Evolutionary conservation across 2,888 invertebrate genomes (phyloP).

Genomic region (Agrotis clavis): DNA sequence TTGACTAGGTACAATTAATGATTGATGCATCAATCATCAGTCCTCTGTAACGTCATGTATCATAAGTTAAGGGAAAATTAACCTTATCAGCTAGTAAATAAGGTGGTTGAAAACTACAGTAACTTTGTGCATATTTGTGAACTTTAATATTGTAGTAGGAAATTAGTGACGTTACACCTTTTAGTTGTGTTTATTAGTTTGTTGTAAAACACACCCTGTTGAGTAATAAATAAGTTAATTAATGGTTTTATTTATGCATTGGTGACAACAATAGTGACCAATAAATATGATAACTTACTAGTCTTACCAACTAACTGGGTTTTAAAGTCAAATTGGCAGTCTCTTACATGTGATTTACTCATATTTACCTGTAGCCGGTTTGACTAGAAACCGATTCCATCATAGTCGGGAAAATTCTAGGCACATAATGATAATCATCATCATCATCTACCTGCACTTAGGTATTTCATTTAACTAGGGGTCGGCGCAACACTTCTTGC

Average conservation of each 20-base stretch:
- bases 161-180: slow-evolving; percentile 16
- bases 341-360: no score
- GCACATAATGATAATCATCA: no score
- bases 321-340: no score
- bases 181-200: neutral
- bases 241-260: neutral
- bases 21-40: slow-evolving; percentile 29
- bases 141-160: neutral
- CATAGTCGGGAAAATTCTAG: no score
- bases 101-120: neutral
- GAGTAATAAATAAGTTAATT: neutral
- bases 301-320: no score
- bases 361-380: no score
- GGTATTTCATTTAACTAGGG: no score
- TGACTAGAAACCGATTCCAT: no score
- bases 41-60: neutral
- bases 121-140: neutral
- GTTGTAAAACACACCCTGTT: neutral
- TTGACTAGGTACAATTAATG: slow-evolving; percentile 29
- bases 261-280: no score
- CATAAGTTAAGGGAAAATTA: neutral
- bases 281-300: no score
- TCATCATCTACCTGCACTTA: no score
- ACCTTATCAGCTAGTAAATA: neutral
- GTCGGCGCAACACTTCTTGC: no score